Percentiles rank a stretch among this genome's conserved stretches.
phyloP scores from a whole-genome alignment of 2,888 invertebrate species.

The Drosophila setosimentum region DNA sequence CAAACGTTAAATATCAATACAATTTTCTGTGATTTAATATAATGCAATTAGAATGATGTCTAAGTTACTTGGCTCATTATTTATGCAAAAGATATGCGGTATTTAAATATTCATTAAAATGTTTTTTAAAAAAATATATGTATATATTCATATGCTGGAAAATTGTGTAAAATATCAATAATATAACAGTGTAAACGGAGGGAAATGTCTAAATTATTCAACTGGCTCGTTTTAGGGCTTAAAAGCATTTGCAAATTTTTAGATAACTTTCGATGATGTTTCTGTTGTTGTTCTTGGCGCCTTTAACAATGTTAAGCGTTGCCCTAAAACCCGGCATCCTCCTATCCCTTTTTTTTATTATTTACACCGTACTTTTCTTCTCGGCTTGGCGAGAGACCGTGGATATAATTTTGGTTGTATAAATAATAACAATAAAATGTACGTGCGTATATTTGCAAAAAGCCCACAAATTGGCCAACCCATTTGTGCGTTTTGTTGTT shows the following conservation, averaged over 20 bases:
- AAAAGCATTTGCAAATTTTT: slow-evolving; percentile 51
- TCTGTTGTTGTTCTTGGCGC: slow-evolving; percentile 21
- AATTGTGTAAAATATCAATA: background rate
- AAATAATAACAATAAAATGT: slow-evolving; percentile 74
- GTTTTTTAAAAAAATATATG: background rate
- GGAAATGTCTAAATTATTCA: slow-evolving; percentile 14
- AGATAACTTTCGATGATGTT: slow-evolving; percentile 18
- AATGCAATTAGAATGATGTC: background rate
- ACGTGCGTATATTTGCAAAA: slow-evolving; percentile 57
- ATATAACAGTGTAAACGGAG: slow-evolving; percentile 17
- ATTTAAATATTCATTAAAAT: background rate
- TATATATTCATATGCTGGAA: background rate
- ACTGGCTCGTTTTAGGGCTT: slow-evolving; percentile 30
- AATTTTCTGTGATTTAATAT: background rate
- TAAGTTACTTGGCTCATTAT: background rate
- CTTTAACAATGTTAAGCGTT: slow-evolving; percentile 36
- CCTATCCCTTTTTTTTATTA: slow-evolving; percentile 26
- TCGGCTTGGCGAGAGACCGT: slow-evolving; percentile 25
- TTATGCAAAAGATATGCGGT: background rate
- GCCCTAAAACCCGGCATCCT: slow-evolving; percentile 26
- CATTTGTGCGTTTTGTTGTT: slow-evolving; percentile 39
- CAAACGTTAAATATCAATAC: background rate
- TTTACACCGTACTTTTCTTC: slow-evolving; percentile 2
- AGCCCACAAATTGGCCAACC: slow-evolving; percentile 60
- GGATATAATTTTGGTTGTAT: slow-evolving; percentile 48